Percentiles rank a stretch among this genome's conserved stretches.
Evolutionary conservation across 2,888 invertebrate species (phyloP).

Genomic region (Ariolimax columbianus): DNA sequence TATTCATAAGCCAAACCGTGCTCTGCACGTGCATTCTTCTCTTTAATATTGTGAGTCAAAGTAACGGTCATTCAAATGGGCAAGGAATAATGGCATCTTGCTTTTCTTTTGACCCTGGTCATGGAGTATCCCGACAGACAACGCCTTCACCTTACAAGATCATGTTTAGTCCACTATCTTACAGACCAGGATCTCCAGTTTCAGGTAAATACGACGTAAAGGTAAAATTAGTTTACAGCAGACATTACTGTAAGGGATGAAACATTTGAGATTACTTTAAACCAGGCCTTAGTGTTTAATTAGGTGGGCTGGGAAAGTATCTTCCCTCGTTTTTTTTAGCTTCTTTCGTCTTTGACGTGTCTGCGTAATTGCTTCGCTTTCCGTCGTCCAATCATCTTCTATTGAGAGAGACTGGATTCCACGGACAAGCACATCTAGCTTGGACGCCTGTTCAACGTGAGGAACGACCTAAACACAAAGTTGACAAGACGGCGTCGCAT

Average conservation of each 20-base stretch:
- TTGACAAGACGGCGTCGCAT: too few species aligned
- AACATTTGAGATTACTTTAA: not conserved
- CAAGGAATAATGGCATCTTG: not conserved
- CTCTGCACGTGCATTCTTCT: not conserved
- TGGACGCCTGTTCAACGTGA: too few species aligned
- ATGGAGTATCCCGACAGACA: not conserved
- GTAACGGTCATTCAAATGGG: not conserved
- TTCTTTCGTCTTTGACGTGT: too few species aligned
- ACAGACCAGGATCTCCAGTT: not conserved
- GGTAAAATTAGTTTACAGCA: not conserved
- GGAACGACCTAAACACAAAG: too few species aligned
- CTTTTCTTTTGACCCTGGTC: not conserved
- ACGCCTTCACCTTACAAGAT: not conserved
- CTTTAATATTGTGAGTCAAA: not conserved
- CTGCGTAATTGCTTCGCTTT: not conserved
- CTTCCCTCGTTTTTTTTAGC: too few species aligned
- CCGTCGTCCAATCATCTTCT: too few species aligned
- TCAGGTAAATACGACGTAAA: not conserved
- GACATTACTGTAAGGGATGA: not conserved
- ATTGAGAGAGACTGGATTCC: too few species aligned
- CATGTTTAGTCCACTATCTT: not conserved
- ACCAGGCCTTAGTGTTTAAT: too few species aligned
- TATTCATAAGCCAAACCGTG: not conserved
- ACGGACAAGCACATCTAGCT: too few species aligned
- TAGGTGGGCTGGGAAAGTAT: too few species aligned